These are phyloP conservation scores for Drosophila orena DNA, from an alignment of 1,140 invertebrate genomes.

Conservation along the genomic window DNA sequence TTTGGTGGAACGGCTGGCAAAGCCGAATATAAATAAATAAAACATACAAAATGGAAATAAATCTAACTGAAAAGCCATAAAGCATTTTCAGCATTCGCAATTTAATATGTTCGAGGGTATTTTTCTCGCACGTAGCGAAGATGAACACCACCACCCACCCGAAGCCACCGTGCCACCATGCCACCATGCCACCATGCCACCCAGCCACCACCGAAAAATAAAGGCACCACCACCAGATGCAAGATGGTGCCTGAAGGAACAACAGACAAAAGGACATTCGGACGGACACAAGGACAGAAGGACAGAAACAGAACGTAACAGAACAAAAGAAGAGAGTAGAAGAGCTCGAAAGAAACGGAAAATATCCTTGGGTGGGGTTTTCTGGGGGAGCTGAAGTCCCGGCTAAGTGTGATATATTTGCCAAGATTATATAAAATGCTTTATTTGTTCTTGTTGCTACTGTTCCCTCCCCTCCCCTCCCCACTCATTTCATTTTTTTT, in stretches of 20 bases:
- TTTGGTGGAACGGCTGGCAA: conserved; percentile 44
- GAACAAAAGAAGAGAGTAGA: conserved; percentile 1
- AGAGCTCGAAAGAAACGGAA: conserved; percentile 39
- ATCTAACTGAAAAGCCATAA: conserved; percentile 85
- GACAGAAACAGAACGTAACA: conserved; percentile 23
- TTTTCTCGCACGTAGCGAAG: conserved; percentile 81
- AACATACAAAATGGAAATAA: conserved; percentile 85
- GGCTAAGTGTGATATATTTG: conserved; percentile 85
- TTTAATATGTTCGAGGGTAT: conserved; percentile 84
- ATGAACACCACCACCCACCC: conserved; percentile 60
- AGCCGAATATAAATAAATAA: conserved; percentile 84
- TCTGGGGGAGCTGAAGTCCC: conserved; percentile 38
- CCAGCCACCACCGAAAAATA: conserved; percentile 36
- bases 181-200: conserved; percentile 8
- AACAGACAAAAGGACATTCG: conserved; percentile 53
- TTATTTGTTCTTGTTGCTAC: conserved; percentile 77
- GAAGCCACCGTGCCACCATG: conserved; percentile 1
- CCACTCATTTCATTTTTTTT: conserved; percentile 16
- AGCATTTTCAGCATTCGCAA: conserved; percentile 84
- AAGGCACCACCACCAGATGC: conserved; percentile 52
- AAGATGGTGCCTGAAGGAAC: conserved; percentile 77
- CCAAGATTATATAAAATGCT: conserved; percentile 84
- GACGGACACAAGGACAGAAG: conserved; percentile 62
- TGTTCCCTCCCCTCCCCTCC: conserved; percentile 19
- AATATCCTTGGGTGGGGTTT: conserved; percentile 26